phyloP scores from a whole-genome alignment of 2,797 vertebrate species.

The Chaenodraco wilsoni region DNA sequence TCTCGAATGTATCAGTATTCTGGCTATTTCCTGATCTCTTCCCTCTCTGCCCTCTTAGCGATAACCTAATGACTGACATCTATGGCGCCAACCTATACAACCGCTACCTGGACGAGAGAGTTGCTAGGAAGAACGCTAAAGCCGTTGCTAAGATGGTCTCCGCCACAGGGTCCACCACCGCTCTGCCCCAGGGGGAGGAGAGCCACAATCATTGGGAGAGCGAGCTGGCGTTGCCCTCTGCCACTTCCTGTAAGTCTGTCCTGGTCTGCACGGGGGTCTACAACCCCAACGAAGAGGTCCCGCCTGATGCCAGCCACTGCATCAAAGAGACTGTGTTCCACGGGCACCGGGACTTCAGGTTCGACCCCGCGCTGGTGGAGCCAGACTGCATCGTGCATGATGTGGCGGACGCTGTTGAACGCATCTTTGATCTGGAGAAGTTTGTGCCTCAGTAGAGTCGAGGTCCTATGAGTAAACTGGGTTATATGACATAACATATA shows the following conservation, averaged over 20 bases:
- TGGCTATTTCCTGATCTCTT: not conserved
- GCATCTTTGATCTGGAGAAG: constrained; percentile 90
- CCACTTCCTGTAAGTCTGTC: constrained; percentile 88
- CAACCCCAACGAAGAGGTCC: constrained; percentile 81
- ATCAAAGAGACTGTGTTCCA: constrained; percentile 87
- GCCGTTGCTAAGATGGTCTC: constrained; percentile 75
- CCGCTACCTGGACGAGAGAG: constrained; percentile 86
- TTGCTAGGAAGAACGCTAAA: constrained; percentile 71
- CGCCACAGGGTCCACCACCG: constrained; percentile 64
- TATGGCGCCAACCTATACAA: constrained; percentile 94
- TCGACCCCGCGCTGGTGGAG: constrained; percentile 87
- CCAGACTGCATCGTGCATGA: constrained; percentile 87
- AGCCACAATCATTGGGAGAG: constrained; percentile 80
- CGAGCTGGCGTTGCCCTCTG: constrained; percentile 83
- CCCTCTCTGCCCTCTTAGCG: constrained; percentile 71
- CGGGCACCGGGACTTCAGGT: constrained; percentile 91
- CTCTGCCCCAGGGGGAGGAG: constrained; percentile 80
- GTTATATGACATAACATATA: constrained; percentile 33
- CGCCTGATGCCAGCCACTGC: constrained; percentile 73
- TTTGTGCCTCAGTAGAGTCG: constrained; percentile 77
- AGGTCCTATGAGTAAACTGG: constrained; percentile 18
- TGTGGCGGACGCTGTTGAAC: constrained; percentile 88
- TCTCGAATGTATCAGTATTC: not conserved
- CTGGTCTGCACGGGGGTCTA: constrained; percentile 93
- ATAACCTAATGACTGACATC: constrained; percentile 95